Base-by-base conservation (phyloP, 2,888 invertebrate genomes). In the Melangyna quadrimaculata region DNA sequence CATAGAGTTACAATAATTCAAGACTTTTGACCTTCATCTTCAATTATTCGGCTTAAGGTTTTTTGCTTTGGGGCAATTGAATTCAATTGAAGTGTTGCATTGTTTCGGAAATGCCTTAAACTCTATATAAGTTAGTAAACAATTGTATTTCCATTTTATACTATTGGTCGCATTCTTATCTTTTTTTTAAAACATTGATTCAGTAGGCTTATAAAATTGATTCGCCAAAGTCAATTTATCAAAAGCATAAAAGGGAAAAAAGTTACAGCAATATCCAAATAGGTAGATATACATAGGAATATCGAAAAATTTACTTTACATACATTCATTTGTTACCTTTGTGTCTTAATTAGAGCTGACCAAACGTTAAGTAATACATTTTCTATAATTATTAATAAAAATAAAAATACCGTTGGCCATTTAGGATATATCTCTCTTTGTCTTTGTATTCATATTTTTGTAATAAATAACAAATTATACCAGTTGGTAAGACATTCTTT, bases 341-440 rank as follows among this genome's bases (percentile, higher is more conserved):
- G 14, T 35, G 35, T 19, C 57, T 57, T 35, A 57, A 57, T 57
- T 57, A 22, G 57, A 57, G 57, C 8, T 35, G 22, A 22, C 19
- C 53, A 51, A 51, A 51, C 12, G 51, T 53, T 69, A 53, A 69
- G 53, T 69, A 53, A 69, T 69, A 53, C 4, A 69, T 69, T 69
- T 53, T 53, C 37, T 12, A 51, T 72, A 48, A 45, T 32, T 35
- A 27, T 22, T 32, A 17, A 3, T n/a, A 9, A 48, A n/a, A 55
- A 27, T 7, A 27, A 0, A 59, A 22, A 35, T 27, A 35, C 57
- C n/a, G 19, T 22, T 59, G 35, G 3, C 53, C 24, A 19, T 17
- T 17, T 7, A 22, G 12, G n/a, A 69, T 35, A 32, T 7, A 24
- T 59, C 51, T 70, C 45, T 37, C 17, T 69, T n/a, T 35, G 7